Conservation (phyloP, 2,113 vertebrate species). For the Empidonax traillii region DNA sequence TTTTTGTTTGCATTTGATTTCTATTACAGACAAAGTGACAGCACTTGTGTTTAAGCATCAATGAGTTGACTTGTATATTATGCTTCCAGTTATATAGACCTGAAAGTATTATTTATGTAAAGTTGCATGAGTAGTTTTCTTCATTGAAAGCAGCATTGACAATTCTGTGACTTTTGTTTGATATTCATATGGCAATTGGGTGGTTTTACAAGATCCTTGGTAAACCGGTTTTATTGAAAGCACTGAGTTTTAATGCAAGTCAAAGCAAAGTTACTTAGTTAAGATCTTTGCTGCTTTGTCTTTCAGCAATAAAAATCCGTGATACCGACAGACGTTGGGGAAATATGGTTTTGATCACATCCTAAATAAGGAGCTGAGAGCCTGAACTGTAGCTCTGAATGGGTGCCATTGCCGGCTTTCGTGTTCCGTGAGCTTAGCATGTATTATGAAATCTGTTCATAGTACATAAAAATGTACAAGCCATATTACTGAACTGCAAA, state of each 20-base stretch:
- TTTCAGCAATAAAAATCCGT: background rate
- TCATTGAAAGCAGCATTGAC: background rate
- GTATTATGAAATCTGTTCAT: background rate
- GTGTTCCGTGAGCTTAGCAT: background rate
- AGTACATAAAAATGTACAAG: background rate
- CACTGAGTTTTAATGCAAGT: fast-evolving
- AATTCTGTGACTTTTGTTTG: background rate
- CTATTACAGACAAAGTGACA: background rate
- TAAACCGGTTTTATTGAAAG: background rate
- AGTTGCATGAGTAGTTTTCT: background rate
- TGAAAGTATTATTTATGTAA: background rate
- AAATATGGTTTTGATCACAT: background rate
- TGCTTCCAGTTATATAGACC: background rate
- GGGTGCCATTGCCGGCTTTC: background rate
- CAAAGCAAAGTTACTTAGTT: background rate
- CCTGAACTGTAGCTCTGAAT: background rate
- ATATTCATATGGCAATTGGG: fast-evolving
- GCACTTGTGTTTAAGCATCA: background rate
- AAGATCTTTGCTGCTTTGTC: background rate
- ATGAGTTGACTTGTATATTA: background rate
- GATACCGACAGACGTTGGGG: background rate
- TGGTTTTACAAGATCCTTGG: background rate
- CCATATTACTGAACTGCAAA: background rate
- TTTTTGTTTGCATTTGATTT: background rate
- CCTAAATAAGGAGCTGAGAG: background rate